Evolutionary conservation across 2,113 vertebrate genomes (phyloP).

Genomic region (Mus pahari): DNA sequence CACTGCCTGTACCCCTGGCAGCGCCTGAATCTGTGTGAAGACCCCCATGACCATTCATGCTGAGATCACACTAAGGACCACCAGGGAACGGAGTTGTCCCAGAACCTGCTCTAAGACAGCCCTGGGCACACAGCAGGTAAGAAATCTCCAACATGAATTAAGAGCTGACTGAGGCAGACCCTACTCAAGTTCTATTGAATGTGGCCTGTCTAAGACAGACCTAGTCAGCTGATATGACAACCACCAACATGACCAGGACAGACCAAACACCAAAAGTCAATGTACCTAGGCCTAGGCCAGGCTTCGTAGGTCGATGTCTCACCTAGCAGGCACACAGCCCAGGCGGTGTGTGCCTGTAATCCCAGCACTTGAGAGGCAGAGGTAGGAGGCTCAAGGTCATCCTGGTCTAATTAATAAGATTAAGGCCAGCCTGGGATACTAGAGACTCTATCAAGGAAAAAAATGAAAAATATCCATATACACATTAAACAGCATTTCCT

Average conservation of each 20-base stretch:
- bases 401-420: not conserved
- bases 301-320: not conserved
- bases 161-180: not conserved
- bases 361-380: not conserved
- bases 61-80: not conserved
- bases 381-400: not conserved
- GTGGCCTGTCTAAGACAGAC: not conserved
- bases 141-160: not conserved
- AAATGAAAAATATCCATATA: not conserved
- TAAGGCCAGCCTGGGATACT: not conserved
- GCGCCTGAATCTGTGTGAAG: not conserved
- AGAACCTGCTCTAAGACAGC: not conserved
- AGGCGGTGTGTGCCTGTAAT: not conserved
- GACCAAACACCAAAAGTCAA: not conserved
- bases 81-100: not conserved
- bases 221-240: not conserved
- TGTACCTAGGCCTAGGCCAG: not conserved
- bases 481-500: not conserved
- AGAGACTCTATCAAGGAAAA: not conserved
- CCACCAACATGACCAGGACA: not conserved
- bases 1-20: not conserved
- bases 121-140: not conserved
- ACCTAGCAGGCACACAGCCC: not conserved
- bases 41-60: not conserved
- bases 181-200: not conserved